phyloP scores from a whole-genome alignment of 2,888 invertebrate species.

The Proisotoma minuta region DNA sequence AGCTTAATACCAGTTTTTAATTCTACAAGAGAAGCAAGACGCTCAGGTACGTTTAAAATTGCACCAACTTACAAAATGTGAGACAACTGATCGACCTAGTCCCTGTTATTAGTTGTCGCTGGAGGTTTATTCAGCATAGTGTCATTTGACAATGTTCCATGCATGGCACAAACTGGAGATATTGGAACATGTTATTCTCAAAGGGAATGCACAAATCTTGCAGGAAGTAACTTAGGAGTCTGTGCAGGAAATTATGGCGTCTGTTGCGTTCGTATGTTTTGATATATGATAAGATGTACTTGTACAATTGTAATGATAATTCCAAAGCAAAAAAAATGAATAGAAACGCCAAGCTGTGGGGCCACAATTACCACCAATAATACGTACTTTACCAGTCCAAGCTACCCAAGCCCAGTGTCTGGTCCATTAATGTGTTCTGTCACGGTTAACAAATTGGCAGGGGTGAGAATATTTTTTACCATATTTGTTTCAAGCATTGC shows the following conservation, averaged over 20 bases:
- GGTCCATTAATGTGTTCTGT: conserved; percentile 67
- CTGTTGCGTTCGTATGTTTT: conserved; percentile 73
- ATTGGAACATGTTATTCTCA: conserved; percentile 73
- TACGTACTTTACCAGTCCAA: conserved; percentile 76
- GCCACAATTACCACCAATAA: conserved; percentile 66
- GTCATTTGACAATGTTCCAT: conserved; percentile 46
- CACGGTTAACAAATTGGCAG: conserved; percentile 65
- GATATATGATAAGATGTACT: too few relatives aligned
- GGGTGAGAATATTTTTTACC: conserved; percentile 38
- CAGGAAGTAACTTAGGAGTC: conserved; percentile 66
- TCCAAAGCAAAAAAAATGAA: not conserved
- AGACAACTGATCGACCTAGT: not conserved
- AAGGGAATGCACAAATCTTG: conserved; percentile 65
- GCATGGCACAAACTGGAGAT: conserved; percentile 40
- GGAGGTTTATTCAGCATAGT: conserved; percentile 46
- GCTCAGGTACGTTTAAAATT: conserved; percentile 36
- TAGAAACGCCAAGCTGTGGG: conserved; percentile 71
- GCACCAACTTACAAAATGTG: too few relatives aligned
- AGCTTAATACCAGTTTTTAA: conserved; percentile 24
- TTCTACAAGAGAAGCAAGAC: conserved; percentile 39
- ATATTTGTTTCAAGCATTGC: not conserved
- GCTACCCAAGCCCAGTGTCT: conserved; percentile 66
- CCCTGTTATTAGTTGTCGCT: conserved; percentile 33
- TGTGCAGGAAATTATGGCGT: conserved; percentile 72
- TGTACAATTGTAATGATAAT: not conserved